Percentiles rank a stretch among this genome's conserved stretches.
phyloP scores from a whole-genome alignment of 2,113 vertebrate species.

The Cololabis saira region DNA sequence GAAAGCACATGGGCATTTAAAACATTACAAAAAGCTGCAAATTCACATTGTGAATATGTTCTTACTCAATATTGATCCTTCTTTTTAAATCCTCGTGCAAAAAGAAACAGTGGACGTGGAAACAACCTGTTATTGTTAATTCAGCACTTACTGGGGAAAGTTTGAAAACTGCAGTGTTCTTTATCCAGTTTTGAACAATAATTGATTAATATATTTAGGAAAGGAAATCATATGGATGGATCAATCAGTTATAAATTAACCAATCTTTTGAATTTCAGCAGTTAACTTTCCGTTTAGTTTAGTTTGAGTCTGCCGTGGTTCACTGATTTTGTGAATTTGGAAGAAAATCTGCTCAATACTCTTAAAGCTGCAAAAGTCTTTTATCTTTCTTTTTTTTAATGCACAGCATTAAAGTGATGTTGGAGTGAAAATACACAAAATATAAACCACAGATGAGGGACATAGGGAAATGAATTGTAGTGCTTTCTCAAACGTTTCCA shows the following conservation, averaged over 20 bases:
- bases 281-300: neutral
- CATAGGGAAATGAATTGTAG: no score
- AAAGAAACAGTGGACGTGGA: neutral
- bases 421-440: no score
- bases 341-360: neutral
- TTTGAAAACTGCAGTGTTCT: no score
- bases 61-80: neutral
- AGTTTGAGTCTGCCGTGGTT: neutral
- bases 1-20: neutral
- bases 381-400: no score
- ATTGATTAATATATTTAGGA: neutral
- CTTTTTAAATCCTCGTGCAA: no score
- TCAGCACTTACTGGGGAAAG: no score
- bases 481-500: no score
- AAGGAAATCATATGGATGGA: neutral
- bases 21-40: neutral
- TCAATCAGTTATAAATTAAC: neutral
- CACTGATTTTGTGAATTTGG: neutral
- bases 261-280: neutral
- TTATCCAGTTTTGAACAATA: neutral
- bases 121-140: neutral
- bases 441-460: no score
- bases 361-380: no score
- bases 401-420: no score
- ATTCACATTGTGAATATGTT: neutral